Conservation (phyloP, 2,113 vertebrate species). For the Nanorana parkeri region DNA sequence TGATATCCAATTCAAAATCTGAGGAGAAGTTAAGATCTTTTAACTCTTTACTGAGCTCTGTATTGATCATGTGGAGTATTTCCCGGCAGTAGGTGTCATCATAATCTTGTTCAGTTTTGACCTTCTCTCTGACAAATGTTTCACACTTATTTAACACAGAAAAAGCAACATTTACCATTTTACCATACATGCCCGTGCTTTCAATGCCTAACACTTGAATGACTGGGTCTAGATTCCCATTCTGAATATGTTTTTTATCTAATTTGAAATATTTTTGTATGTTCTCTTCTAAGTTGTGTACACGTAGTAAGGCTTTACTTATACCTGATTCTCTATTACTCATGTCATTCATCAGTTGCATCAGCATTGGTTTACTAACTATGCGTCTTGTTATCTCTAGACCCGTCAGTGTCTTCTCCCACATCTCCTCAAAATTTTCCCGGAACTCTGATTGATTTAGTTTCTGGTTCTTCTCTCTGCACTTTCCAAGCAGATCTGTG, state of each 20-base stretch:
- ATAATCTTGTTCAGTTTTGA: conserved; percentile 63
- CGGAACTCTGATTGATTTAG: conserved; percentile 59
- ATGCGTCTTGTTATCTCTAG: conserved; percentile 63
- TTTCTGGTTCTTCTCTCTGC: conserved; percentile 56
- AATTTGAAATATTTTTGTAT: conserved; percentile 59
- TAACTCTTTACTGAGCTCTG: neutral
- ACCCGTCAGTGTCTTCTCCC: conserved; percentile 49
- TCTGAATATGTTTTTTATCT: conserved; percentile 60
- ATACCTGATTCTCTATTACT: conserved; percentile 55
- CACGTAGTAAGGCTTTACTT: conserved; percentile 63
- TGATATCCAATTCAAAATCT: conserved; percentile 47
- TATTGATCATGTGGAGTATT: conserved; percentile 35
- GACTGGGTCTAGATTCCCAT: accelerated
- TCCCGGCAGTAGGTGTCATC: conserved; percentile 58
- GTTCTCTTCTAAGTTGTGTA: conserved; percentile 26
- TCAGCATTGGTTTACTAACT: conserved; percentile 63
- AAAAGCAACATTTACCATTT: conserved; percentile 60
- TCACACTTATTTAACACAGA: conserved; percentile 63
- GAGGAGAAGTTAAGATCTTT: neutral
- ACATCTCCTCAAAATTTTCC: conserved; percentile 63
- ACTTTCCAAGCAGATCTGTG: neutral
- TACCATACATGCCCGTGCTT: conserved; percentile 22
- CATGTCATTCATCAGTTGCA: conserved; percentile 68
- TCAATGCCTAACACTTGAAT: neutral
- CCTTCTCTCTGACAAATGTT: conserved; percentile 65